Percentiles rank a stretch among this genome's conserved stretches.
These are phyloP conservation scores for Chaetops frenatus DNA, from an alignment of 2,113 vertebrate genomes.

Conservation along the genomic window DNA sequence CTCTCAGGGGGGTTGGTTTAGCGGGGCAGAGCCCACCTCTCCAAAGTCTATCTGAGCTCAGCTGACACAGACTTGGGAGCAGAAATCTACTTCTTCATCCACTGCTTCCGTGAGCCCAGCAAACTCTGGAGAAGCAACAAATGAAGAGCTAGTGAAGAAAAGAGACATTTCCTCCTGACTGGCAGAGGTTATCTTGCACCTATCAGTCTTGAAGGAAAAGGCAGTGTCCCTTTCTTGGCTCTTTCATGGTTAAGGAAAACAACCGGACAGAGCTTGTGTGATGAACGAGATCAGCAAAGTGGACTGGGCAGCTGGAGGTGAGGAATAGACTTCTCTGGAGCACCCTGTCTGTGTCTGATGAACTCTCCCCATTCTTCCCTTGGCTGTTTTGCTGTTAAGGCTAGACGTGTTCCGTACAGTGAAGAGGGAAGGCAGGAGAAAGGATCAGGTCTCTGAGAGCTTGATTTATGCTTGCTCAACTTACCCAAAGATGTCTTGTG, in stretches of 20 bases:
- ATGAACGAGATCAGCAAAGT: not conserved
- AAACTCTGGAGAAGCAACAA: not conserved
- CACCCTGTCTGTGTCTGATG: not conserved
- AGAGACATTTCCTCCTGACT: not conserved
- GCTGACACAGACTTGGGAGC: not conserved
- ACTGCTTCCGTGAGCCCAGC: not conserved
- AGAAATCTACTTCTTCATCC: not conserved
- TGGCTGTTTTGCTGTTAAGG: not conserved
- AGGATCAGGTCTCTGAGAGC: not conserved
- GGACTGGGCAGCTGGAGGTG: not conserved
- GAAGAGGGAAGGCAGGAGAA: not conserved
- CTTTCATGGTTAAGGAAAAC: not conserved
- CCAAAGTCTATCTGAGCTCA: not conserved
- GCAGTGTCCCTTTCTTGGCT: not conserved
- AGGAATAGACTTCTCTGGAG: not conserved
- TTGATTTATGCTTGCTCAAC: not conserved
- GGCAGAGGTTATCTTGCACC: not conserved
- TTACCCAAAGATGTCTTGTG: not conserved
- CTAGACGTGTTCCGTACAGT: fast-evolving
- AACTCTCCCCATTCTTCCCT: not conserved
- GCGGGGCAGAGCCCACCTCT: not conserved
- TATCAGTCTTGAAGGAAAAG: not conserved
- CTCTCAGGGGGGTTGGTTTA: not conserved
- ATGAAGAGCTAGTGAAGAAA: not conserved
- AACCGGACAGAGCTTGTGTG: not conserved